Percentiles rank a stretch among this genome's conserved stretches.
Conservation (phyloP, 2,113 vertebrate genomes). For the Jaculus jaculus region DNA sequence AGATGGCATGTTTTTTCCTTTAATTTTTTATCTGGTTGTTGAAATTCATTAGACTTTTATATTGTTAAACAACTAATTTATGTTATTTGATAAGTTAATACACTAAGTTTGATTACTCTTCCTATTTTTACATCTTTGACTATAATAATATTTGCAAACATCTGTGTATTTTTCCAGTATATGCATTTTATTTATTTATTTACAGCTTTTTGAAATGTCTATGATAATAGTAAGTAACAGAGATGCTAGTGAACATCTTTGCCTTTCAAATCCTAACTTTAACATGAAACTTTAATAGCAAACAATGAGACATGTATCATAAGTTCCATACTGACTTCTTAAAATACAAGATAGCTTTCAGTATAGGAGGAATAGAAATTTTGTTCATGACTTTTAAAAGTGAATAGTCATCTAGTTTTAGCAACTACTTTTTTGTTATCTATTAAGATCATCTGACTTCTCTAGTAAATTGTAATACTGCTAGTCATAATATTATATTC, state of each 20-base stretch:
- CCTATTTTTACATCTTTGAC: background rate
- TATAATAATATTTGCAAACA: background rate
- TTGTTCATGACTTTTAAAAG: background rate
- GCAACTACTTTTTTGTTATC: background rate
- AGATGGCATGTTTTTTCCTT: background rate
- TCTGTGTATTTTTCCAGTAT: background rate
- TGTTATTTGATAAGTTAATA: background rate
- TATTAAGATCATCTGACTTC: background rate
- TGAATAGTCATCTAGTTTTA: background rate
- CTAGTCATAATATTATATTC: background rate
- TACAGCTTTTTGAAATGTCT: background rate
- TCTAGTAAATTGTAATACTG: background rate
- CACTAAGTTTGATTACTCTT: background rate
- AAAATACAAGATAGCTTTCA: background rate
- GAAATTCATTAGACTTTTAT: background rate
- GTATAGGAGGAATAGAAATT: background rate
- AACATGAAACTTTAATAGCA: background rate
- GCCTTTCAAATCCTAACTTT: background rate
- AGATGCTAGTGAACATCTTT: background rate
- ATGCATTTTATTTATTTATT: background rate
- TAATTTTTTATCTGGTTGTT: background rate
- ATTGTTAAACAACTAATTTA: background rate
- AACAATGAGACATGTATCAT: background rate
- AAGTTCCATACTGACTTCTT: background rate
- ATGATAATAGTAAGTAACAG: slow-evolving; percentile 3